Conservation (phyloP, 2,113 vertebrate species). For the Calyptomena viridis region DNA sequence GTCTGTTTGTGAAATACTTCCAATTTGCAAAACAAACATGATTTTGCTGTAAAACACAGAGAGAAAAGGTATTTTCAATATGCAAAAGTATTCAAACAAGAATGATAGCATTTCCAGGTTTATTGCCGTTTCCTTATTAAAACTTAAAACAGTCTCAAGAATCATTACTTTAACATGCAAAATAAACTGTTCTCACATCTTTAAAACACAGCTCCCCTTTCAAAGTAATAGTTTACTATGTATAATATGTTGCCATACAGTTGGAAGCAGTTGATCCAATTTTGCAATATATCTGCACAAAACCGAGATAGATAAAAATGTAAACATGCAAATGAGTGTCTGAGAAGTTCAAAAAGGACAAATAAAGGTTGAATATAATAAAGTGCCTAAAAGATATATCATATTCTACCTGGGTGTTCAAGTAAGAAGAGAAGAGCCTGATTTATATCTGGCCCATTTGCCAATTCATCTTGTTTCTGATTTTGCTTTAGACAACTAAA, state of each 20-base stretch:
- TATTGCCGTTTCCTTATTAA: not conserved
- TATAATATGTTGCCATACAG: not conserved
- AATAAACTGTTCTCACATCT: not conserved
- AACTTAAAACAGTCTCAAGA: not conserved
- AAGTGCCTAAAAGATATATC: not conserved
- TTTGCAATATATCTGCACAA: not conserved
- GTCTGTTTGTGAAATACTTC: constrained; percentile 92
- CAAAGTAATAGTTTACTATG: not conserved
- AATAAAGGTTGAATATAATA: not conserved
- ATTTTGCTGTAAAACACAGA: constrained; percentile 86
- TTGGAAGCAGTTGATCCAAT: not conserved
- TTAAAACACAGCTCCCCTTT: not conserved
- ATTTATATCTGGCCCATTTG: not conserved
- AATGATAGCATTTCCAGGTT: not conserved
- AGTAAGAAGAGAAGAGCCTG: not conserved
- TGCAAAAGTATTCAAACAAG: not conserved
- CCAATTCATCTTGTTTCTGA: not conserved
- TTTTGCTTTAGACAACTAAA: not conserved
- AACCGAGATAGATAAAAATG: not conserved
- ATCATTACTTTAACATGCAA: not conserved
- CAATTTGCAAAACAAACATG: constrained; percentile 99
- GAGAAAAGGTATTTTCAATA: constrained; percentile 12
- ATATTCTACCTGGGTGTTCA: not conserved
- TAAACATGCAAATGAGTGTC: not conserved
- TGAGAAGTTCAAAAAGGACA: not conserved